Evolutionary conservation across 2,113 vertebrate species (phyloP), one percentile per base, ranked within the genome.

Genomic region (Cepphus grylle): DNA sequence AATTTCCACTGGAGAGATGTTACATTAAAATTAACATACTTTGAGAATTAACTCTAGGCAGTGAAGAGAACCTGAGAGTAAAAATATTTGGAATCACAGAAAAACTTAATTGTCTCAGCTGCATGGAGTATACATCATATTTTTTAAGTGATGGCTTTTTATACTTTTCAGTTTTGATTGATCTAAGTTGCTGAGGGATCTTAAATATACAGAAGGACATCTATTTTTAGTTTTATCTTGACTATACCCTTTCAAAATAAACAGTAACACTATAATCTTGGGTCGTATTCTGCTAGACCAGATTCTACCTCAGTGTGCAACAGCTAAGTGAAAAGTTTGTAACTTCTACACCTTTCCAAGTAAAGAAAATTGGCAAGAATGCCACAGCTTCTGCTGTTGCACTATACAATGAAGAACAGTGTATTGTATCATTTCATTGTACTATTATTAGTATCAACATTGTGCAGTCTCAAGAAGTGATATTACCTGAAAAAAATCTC

Each of bases 401-500:
- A 8, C 27, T 61, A 8, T 50, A 47, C 16, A 55, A 15, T 45
- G 53, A 76, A 80, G 63, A 86, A 45, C 17, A 62, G 9, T 8
- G 1, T 71, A 86, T 56, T 79, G 45, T n/a, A 65, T 61, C 4
- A 74, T 80, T 93, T 86, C 15, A 59, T 47, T 49, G 1, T 78
- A 27, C 23, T 66, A 12, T 67, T 77, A 59, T 49, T 84, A 74
- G n/a, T 53, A 42, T 38, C 29, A 81, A 49, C 32, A 52, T 20
- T 73, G 17, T 70, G 65, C 18, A 56, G 32, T 50, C 45, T 95
- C 63, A 74, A 86, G 76, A 81, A 91, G 40, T 45, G 6, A 8
- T 53, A 49, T 72, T 69, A 52, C 43, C 43, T 91, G 74, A 90
- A 93, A 91, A 91, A 91, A 96, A 90, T 90, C 53, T 70, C 78